phyloP scores from a whole-genome alignment of 2,888 invertebrate species.

The Leptothorax acervorum region DNA sequence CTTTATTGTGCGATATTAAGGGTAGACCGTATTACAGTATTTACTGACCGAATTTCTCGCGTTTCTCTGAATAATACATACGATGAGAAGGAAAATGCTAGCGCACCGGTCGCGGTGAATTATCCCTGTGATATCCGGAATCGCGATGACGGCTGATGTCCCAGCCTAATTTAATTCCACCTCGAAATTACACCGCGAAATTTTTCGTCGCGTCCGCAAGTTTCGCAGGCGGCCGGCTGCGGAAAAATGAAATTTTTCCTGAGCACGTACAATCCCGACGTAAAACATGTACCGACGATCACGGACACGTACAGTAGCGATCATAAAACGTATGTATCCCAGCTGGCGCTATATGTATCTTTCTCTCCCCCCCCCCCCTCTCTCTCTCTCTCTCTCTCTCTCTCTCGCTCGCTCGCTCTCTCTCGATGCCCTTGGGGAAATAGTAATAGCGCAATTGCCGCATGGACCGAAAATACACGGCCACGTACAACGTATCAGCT shows the following conservation, averaged over 20 bases:
- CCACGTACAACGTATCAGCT: constrained; percentile 48
- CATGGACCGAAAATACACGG: constrained; percentile 50
- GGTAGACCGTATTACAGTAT: constrained; percentile 17
- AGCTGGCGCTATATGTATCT: constrained; percentile 29
- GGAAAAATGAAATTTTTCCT: constrained; percentile 51
- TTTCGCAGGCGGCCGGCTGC: constrained; percentile 26
- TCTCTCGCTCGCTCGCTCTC: not conserved
- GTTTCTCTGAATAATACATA: constrained; percentile 42
- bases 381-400: not conserved
- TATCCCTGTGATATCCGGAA: constrained; percentile 31
- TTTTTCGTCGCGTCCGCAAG: constrained; percentile 49
- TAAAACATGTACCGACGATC: constrained; percentile 60
- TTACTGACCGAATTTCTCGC: constrained; percentile 43
- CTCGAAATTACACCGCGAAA: constrained; percentile 40
- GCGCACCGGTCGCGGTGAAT: constrained; percentile 22
- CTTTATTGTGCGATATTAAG: constrained; percentile 9
- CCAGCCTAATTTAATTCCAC: constrained; percentile 41
- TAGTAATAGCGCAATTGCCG: constrained; percentile 60
- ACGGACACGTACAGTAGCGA: constrained; percentile 63
- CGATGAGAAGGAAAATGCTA: constrained; percentile 1
- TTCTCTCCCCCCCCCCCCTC: not conserved
- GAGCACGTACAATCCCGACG: constrained; percentile 56
- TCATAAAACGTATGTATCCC: constrained; percentile 66
- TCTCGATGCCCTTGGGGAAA: constrained; percentile 58
- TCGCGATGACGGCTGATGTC: constrained; percentile 40